Conservation (phyloP, 2,113 vertebrate genomes). For the Microtus oregoni region DNA sequence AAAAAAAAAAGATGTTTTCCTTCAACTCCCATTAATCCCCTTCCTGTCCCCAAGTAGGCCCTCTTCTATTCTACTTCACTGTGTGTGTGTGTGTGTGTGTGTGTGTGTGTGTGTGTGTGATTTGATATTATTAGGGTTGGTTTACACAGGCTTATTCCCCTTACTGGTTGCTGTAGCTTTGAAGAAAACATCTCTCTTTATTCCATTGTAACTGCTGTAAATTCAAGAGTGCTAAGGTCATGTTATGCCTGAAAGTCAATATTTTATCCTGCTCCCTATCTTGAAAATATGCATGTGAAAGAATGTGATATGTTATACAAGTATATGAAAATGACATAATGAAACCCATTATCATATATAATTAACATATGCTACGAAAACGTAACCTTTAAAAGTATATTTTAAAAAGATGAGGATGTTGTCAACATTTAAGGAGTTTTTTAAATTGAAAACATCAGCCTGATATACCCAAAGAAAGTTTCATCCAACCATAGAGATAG, state of each 20-base stretch:
- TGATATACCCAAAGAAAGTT: background rate
- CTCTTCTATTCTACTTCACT: background rate
- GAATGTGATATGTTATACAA: background rate
- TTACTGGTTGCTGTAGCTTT: background rate
- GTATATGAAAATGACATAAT: background rate
- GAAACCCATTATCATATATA: background rate
- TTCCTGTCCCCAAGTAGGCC: background rate
- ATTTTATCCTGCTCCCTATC: background rate
- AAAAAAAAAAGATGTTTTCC: background rate
- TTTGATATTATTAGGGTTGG: too few relatives aligned
- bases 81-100: background rate
- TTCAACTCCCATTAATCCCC: background rate
- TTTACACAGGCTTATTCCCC: background rate
- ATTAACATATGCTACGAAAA: background rate
- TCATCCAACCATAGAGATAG: background rate
- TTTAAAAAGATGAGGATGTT: background rate
- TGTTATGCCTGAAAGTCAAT: background rate
- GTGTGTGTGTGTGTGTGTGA: background rate
- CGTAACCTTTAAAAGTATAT: background rate
- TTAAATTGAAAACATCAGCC: background rate
- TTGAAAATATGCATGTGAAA: background rate
- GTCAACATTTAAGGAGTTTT: slow-evolving; percentile 53
- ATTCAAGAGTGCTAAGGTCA: background rate
- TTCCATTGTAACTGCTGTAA: background rate
- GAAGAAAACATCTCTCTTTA: background rate